phyloP scores from a whole-genome alignment of 2,797 vertebrate genomes.

The Saxicola maurus region DNA sequence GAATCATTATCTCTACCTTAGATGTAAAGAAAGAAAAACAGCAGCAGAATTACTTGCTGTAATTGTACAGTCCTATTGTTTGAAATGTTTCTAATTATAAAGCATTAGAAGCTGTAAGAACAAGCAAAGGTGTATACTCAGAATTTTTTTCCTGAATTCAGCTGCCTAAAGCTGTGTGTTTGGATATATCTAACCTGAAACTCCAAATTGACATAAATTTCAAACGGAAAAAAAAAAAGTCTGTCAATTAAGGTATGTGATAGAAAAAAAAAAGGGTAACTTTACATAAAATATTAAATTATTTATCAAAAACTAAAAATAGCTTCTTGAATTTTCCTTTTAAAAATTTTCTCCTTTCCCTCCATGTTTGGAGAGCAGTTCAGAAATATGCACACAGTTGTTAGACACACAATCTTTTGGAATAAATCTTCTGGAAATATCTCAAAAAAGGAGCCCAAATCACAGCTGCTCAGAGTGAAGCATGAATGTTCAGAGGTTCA shows the following conservation, averaged over 20 bases:
- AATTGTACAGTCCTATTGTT: background rate
- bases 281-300: background rate
- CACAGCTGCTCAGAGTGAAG: background rate
- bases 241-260: background rate
- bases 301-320: background rate
- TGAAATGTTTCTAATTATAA: slow-evolving; percentile 14
- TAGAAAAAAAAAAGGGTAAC: background rate
- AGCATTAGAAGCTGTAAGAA: background rate
- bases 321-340: background rate
- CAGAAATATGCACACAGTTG: background rate
- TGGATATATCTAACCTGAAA: background rate
- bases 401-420: background rate
- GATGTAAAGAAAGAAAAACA: background rate
- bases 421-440: background rate
- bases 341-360: background rate
- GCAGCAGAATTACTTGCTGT: background rate
- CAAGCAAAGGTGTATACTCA: background rate
- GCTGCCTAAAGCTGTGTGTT: background rate
- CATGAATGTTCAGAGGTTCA: background rate
- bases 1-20: background rate
- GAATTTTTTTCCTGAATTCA: background rate
- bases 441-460: background rate
- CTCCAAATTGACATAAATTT: background rate
- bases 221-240: background rate
- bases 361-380: background rate